Conservation (phyloP, 2,113 vertebrate genomes). For the Xiphias gladius region DNA sequence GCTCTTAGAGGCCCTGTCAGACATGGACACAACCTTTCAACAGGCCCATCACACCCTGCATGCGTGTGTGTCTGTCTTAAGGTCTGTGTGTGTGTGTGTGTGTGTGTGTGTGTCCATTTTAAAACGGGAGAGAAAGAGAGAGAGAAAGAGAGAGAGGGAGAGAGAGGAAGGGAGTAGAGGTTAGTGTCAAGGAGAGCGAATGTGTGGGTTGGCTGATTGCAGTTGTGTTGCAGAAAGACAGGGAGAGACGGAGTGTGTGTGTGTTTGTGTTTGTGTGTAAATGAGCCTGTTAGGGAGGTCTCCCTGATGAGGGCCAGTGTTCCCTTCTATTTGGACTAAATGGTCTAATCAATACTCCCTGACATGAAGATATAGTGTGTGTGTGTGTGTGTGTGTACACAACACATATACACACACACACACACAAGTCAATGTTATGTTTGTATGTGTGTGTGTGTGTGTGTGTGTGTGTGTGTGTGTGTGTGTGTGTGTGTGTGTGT, state of each 20-base stretch:
- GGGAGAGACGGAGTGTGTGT: conserved; percentile 30
- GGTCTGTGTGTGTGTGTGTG: conserved; percentile 6
- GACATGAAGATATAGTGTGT: conserved; percentile 64
- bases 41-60: conserved; percentile 63
- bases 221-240: conserved; percentile 23
- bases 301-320: conserved; percentile 66
- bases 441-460: no score
- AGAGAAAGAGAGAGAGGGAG: not conserved
- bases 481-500: conserved; percentile 22
- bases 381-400: no score
- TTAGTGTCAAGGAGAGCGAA: conserved; percentile 1
- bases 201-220: conserved; percentile 37
- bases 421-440: no score
- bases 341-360: conserved; percentile 77
- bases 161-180: conserved; percentile 2
- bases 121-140: not conserved
- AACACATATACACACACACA: no score
- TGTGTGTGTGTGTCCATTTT: not conserved
- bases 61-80: conserved; percentile 14
- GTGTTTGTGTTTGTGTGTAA: conserved; percentile 53
- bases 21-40: conserved; percentile 75
- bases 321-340: conserved; percentile 74
- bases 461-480: no score
- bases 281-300: conserved; percentile 73
- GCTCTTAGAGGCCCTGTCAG: conserved; percentile 74